Evolutionary conservation across 2,888 invertebrate genomes (phyloP).

Genomic region (Watsonalla cultraria): DNA sequence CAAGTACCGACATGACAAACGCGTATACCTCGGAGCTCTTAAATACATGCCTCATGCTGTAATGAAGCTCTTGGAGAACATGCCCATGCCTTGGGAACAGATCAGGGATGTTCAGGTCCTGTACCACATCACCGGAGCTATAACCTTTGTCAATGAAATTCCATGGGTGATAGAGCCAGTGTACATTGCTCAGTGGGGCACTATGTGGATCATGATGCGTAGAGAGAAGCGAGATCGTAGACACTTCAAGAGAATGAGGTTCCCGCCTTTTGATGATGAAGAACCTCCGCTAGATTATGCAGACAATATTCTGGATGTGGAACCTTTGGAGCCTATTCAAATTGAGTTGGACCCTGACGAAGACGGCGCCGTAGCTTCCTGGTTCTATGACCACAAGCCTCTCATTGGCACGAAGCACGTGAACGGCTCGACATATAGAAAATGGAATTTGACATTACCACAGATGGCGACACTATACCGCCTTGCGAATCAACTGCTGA

Average conservation of each 20-base stretch:
- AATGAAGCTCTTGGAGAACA: conserved; percentile 98
- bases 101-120: conserved; percentile 98
- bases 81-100: conserved; percentile 99
- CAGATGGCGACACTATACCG: conserved; percentile 99
- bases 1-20: conserved; percentile 98
- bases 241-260: conserved; percentile 99
- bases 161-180: conserved; percentile 99
- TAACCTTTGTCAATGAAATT: conserved; percentile 99
- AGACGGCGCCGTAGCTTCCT: conserved; percentile 92
- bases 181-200: conserved; percentile 99
- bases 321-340: conserved; percentile 98
- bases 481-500: conserved; percentile 97
- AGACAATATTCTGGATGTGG: conserved; percentile 99
- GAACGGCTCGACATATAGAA: conserved; percentile 97
- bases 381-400: conserved; percentile 99
- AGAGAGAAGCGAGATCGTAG: conserved; percentile 98
- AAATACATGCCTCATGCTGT: conserved; percentile 99
- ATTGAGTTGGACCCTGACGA: conserved; percentile 98
- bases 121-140: conserved; percentile 99
- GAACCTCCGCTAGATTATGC: conserved; percentile 99
- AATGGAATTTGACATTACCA: conserved; percentile 97
- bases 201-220: conserved; percentile 99
- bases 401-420: conserved; percentile 94
- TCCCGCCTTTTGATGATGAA: conserved; percentile 99
- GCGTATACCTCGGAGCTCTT: conserved; percentile 97